phyloP scores from a whole-genome alignment of 1,140 invertebrate genomes.

The Penaeus chinensis region DNA sequence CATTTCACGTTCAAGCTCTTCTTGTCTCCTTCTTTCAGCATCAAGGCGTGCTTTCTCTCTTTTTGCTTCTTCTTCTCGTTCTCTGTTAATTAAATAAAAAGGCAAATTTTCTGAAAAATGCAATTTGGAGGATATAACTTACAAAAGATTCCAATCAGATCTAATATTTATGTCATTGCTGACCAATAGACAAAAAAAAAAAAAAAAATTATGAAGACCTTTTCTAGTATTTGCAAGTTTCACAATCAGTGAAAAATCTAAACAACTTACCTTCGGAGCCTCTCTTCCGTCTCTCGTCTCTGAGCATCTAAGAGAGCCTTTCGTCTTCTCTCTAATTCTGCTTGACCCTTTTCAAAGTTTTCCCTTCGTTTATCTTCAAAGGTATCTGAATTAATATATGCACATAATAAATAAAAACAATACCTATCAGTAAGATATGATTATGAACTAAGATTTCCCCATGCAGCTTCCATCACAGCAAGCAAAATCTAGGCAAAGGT shows the following conservation, averaged over 20 bases:
- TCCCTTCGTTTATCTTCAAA: constrained; percentile 98
- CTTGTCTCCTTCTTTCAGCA: constrained; percentile 76
- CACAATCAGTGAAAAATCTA: too few species aligned
- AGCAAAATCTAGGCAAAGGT: too few species aligned
- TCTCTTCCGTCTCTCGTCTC: constrained; percentile 89
- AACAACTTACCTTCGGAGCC: constrained; percentile 73
- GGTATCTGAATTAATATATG: constrained; percentile 73
- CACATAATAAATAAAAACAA: background rate
- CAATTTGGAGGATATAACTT: background rate
- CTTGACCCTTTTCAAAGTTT: constrained; percentile 98
- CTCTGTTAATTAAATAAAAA: constrained; percentile 32
- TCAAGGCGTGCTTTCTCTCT: constrained; percentile 70
- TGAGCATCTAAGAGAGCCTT: constrained; percentile 88
- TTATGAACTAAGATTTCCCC: too few species aligned
- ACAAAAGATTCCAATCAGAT: too few species aligned
- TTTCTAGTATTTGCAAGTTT: too few species aligned
- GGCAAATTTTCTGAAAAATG: too few species aligned
- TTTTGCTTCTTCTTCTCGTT: constrained; percentile 62
- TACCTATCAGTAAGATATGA: too few species aligned
- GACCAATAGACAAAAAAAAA: too few species aligned
- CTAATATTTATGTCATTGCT: too few species aligned
- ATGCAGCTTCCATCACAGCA: too few species aligned
- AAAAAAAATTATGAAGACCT: too few species aligned
- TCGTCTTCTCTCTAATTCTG: constrained; percentile 91
- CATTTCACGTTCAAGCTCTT: constrained; percentile 81